phyloP scores from a whole-genome alignment of 1,140 invertebrate genomes.

The Drosophila baimaii region DNA sequence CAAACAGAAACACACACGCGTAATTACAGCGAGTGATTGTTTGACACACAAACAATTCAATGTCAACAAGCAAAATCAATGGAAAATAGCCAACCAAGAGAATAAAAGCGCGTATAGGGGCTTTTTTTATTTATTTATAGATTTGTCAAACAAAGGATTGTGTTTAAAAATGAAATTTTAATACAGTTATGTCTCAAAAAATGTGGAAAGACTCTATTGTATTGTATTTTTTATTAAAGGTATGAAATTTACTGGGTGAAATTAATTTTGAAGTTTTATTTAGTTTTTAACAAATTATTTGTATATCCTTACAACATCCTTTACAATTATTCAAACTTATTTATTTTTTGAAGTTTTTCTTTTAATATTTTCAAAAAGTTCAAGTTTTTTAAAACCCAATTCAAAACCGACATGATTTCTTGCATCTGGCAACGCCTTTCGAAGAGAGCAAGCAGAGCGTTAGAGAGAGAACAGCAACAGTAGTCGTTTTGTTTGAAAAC shows the following conservation, averaged over 20 bases:
- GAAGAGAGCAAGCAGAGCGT: not conserved
- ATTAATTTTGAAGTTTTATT: too few species aligned
- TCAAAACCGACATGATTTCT: not conserved
- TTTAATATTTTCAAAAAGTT: not conserved
- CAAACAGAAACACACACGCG: conserved; percentile 20
- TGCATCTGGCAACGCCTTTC: conserved; percentile 13
- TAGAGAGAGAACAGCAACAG: conserved; percentile 18
- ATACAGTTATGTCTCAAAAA: not conserved
- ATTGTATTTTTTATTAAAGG: not conserved
- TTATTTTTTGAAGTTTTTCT: not conserved
- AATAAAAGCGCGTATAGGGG: conserved; percentile 1
- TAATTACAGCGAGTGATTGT: conserved; percentile 20
- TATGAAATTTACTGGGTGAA: not conserved
- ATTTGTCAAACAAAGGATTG: not conserved
- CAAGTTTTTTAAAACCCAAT: not conserved
- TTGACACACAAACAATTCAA: conserved; percentile 38
- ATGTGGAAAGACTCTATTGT: not conserved
- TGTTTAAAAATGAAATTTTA: not conserved
- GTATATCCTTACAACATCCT: not conserved
- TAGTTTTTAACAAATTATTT: not conserved
- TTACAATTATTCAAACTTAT: too few species aligned
- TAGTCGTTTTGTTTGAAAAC: conserved; percentile 33
- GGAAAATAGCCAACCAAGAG: not conserved
- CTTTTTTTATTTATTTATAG: not conserved
- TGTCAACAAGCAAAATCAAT: conserved; percentile 37